Percentiles rank a stretch among this genome's conserved stretches.
Conservation (phyloP, 2,888 invertebrate species). For the Formica aserva region DNA sequence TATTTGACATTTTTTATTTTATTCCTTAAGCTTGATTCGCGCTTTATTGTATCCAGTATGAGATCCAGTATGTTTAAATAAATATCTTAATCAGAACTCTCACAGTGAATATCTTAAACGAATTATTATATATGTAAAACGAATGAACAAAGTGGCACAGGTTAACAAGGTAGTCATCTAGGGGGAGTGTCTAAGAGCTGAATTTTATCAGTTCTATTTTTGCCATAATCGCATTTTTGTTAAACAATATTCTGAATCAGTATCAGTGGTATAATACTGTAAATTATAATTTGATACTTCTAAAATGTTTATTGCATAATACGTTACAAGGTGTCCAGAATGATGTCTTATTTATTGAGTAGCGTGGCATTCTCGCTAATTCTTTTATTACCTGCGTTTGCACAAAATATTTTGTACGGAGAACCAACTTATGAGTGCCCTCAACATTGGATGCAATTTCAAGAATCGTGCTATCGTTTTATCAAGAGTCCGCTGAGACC, state of each 20-base stretch:
- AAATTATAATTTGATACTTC: background rate
- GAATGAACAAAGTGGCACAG: background rate
- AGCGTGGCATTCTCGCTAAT: conserved; percentile 20
- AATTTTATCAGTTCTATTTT: background rate
- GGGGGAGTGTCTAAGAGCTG: conserved; percentile 16
- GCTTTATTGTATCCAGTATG: background rate
- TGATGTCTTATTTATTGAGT: conserved; percentile 51
- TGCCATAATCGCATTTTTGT: background rate
- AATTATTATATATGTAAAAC: background rate
- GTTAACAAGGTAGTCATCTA: background rate
- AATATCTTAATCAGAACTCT: background rate
- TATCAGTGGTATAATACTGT: background rate
- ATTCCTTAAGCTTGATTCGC: background rate
- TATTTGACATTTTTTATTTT: conserved; percentile 29
- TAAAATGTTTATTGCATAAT: conserved; percentile 35
- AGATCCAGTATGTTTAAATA: background rate
- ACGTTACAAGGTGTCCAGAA: conserved; percentile 33
- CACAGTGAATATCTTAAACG: background rate
- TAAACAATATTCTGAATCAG: background rate
- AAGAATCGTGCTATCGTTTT: conserved; percentile 95
- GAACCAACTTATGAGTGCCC: conserved; percentile 89
- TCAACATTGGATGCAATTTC: conserved; percentile 93
- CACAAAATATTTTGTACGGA: conserved; percentile 78
- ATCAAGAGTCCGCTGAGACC: conserved; percentile 94
- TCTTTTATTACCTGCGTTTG: conserved; percentile 19